These are phyloP conservation scores for Callyntrura guangdongensis DNA, from an alignment of 2,888 invertebrate genomes.

Conservation along the genomic window DNA sequence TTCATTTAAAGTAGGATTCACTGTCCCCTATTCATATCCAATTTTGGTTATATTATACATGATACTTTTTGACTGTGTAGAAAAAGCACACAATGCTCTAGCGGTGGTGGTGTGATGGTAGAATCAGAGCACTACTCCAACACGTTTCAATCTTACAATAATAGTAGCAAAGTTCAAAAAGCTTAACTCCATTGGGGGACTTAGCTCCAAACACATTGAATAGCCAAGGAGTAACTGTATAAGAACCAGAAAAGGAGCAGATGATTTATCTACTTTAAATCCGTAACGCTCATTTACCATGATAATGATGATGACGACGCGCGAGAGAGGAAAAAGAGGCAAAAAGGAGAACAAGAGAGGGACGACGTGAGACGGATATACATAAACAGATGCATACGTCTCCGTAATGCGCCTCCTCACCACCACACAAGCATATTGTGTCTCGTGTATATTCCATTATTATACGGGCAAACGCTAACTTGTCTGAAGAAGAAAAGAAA, in stretches of 20 bases:
- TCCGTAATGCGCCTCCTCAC: background rate
- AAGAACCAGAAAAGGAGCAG: constrained; percentile 53
- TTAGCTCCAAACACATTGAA: background rate
- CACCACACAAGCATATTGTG: constrained; percentile 9
- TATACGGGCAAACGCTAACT: background rate
- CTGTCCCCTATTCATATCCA: too few species aligned
- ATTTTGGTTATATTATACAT: too few species aligned
- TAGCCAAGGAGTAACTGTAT: background rate
- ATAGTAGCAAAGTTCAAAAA: constrained; percentile 10
- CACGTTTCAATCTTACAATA: background rate
- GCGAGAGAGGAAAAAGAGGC: constrained; percentile 21
- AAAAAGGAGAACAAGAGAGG: constrained; percentile 27
- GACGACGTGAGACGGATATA: constrained; percentile 22
- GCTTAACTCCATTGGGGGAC: background rate
- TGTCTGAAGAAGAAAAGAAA: background rate
- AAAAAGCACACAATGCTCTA: background rate
- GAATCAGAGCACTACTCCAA: background rate
- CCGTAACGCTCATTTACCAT: constrained; percentile 73
- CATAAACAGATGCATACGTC: background rate
- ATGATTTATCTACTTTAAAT: constrained; percentile 76
- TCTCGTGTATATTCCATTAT: background rate
- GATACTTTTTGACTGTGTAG: constrained; percentile 2
- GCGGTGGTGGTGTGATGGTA: background rate
- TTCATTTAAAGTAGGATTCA: too few species aligned
- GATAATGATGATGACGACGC: constrained; percentile 73